Percentiles rank a stretch among this genome's conserved stretches.
These are phyloP conservation scores for Origma solitaria DNA, from an alignment of 2,113 vertebrate species.

Conservation along the genomic window DNA sequence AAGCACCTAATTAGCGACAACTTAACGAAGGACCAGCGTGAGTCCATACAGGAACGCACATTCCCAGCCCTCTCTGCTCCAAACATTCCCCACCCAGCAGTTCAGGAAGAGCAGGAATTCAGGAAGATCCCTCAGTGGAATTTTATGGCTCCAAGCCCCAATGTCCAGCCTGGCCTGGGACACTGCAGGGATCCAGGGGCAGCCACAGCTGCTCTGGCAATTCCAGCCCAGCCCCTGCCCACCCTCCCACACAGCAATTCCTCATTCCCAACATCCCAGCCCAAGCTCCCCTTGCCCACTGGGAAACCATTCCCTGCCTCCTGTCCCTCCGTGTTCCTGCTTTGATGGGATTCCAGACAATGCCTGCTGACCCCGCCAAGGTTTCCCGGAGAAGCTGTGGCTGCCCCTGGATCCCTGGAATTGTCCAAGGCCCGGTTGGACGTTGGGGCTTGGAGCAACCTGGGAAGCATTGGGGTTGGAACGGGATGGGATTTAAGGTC, in stretches of 20 bases:
- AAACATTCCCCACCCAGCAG: neutral
- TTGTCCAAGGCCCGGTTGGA: neutral
- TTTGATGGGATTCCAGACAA: neutral
- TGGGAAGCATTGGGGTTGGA: neutral
- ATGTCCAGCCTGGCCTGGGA: fast-evolving
- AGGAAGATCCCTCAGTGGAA: fast-evolving
- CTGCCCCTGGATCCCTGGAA: neutral
- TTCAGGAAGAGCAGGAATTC: neutral
- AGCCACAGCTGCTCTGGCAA: neutral
- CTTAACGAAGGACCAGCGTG: fast-evolving
- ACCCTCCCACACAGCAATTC: neutral
- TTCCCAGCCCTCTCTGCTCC: fast-evolving
- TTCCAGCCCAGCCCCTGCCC: neutral
- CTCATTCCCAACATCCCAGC: neutral
- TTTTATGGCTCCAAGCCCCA: neutral
- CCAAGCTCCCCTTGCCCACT: neutral
- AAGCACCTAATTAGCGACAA: fast-evolving
- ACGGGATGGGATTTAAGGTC: neutral
- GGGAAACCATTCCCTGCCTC: neutral
- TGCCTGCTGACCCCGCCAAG: neutral
- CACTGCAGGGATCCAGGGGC: neutral
- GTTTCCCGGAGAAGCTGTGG: neutral
- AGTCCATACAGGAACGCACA: fast-evolving
- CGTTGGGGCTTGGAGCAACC: neutral
- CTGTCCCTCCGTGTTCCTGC: neutral